Percentiles rank a stretch among this genome's conserved stretches.
Conservation (phyloP, 1,140 invertebrate genomes). For the Drosophila fuyamai region DNA sequence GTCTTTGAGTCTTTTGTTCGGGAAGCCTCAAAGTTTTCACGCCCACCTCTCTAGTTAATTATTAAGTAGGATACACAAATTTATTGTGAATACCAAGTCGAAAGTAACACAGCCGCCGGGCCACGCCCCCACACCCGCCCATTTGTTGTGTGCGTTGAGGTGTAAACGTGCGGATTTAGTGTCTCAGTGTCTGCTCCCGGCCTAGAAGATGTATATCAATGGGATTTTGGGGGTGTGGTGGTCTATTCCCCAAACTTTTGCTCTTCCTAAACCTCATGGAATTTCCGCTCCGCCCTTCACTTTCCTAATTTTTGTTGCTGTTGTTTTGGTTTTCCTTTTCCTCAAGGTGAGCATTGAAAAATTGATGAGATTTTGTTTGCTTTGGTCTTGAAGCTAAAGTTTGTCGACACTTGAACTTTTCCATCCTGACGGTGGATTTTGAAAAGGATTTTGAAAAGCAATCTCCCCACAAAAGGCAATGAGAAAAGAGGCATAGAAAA, state of each 20-base stretch:
- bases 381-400: constrained; percentile 42
- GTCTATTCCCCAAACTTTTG: neutral
- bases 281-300: constrained; percentile 54
- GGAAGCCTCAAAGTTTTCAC: constrained; percentile 35
- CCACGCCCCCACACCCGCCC: constrained; percentile 2
- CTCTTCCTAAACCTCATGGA: constrained; percentile 17
- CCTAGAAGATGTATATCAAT: constrained; percentile 57
- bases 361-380: constrained; percentile 74
- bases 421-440: constrained; percentile 1
- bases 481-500: neutral
- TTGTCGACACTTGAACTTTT: constrained; percentile 52
- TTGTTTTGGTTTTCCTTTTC: constrained; percentile 10
- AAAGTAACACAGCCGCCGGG: constrained; percentile 35
- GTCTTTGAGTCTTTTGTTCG: constrained; percentile 31
- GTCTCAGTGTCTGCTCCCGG: constrained; percentile 61
- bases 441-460: constrained; percentile 24
- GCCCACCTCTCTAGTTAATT: constrained; percentile 58
- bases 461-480: constrained; percentile 28
- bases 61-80: constrained; percentile 80
- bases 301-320: constrained; percentile 60
- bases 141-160: constrained; percentile 73
- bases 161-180: constrained; percentile 82
- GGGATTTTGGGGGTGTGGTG: constrained; percentile 18
- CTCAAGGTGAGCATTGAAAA: constrained; percentile 68
- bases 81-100: constrained; percentile 45